Conservation (phyloP, 1,140 invertebrate species). For the Lethrus apterus region DNA sequence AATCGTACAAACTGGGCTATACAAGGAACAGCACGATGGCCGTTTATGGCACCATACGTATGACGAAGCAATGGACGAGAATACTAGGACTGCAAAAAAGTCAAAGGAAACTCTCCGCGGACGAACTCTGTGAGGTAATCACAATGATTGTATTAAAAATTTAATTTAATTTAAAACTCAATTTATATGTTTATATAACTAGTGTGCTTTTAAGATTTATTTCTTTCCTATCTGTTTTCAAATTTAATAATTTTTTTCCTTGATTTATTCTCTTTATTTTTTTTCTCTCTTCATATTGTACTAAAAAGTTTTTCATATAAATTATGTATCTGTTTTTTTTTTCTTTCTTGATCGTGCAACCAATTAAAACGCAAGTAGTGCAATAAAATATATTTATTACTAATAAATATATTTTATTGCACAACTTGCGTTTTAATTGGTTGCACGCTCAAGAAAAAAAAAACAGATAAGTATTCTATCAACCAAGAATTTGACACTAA, state of each 20-base stretch:
- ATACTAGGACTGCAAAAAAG: conserved; percentile 45
- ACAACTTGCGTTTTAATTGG: no score
- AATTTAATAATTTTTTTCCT: not conserved
- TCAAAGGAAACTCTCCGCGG: conserved; percentile 38
- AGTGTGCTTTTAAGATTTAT: not conserved
- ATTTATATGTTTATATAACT: not conserved
- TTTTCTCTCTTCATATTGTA: no score
- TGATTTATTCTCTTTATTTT: not conserved
- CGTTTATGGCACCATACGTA: conserved; percentile 41
- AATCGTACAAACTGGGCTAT: not conserved
- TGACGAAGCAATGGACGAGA: conserved; percentile 50
- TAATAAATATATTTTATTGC: no score
- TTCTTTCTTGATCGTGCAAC: no score
- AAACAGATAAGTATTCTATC: no score
- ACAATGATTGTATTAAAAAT: not conserved
- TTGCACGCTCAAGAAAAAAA: no score
- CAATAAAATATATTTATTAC: no score
- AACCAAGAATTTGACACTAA: no score
- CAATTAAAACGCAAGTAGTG: no score
- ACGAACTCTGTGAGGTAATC: conserved; percentile 7
- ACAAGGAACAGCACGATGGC: conserved; percentile 21
- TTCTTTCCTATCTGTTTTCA: not conserved
- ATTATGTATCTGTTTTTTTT: no score
- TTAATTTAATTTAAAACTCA: not conserved
- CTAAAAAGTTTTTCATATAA: no score